Percentiles rank a stretch among this genome's conserved stretches.
phyloP scores from a whole-genome alignment of 1,140 invertebrate species.

The Lepidotrigona ventralis region DNA sequence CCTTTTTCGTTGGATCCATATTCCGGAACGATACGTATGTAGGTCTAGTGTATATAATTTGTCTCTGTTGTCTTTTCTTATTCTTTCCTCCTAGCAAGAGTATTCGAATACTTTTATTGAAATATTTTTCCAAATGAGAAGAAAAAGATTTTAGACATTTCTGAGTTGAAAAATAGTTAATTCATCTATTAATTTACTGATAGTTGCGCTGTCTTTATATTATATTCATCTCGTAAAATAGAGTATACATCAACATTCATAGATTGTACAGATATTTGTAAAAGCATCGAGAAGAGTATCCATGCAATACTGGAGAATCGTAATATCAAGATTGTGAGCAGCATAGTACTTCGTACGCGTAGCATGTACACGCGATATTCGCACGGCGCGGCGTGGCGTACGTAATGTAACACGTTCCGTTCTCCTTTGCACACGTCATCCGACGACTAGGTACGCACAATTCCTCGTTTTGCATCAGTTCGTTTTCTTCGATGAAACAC shows the following conservation, averaged over 20 bases:
- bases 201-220: background rate
- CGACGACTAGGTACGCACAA: background rate
- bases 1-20: background rate
- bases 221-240: background rate
- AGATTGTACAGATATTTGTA: background rate
- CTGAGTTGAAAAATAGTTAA: background rate
- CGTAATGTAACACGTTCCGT: background rate
- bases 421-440: background rate
- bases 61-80: background rate
- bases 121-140: too few relatives aligned
- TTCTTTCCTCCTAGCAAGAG: background rate
- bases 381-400: background rate
- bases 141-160: background rate
- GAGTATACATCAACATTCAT: background rate
- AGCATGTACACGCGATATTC: background rate
- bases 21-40: background rate
- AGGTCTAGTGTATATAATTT: background rate
- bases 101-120: background rate
- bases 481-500: constrained; percentile 16
- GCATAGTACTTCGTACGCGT: constrained; percentile 5
- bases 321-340: constrained; percentile 24
- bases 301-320: background rate
- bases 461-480: background rate
- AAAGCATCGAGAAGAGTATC: background rate
- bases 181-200: background rate